Evolutionary conservation across 2,113 vertebrate species (phyloP).

Genomic region (Ceuthmochares aereus): DNA sequence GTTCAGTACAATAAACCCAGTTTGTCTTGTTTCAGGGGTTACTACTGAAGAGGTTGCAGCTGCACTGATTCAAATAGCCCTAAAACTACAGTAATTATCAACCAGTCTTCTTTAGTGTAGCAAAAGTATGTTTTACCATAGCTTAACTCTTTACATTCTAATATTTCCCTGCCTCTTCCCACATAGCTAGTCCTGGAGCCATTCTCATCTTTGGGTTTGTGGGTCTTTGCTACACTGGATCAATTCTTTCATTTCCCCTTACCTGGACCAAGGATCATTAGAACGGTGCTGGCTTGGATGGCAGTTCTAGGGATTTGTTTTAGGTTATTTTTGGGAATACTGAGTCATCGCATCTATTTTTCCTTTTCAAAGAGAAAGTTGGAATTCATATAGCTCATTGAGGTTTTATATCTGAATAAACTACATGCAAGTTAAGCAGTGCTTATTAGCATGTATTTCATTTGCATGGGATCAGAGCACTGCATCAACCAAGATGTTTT

Average conservation of each 20-base stretch:
- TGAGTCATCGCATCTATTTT: neutral
- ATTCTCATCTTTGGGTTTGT: neutral
- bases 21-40: slow-evolving; percentile 92
- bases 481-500: neutral
- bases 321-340: neutral
- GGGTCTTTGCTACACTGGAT: neutral
- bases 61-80: slow-evolving; percentile 91
- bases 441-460: neutral
- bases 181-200: slow-evolving; percentile 20
- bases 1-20: slow-evolving; percentile 92
- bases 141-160: slow-evolving; percentile 84
- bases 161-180: slow-evolving; percentile 25
- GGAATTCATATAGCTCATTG: neutral
- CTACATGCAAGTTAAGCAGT: neutral
- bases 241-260: neutral
- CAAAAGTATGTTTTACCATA: slow-evolving; percentile 87
- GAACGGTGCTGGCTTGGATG: accelerated
- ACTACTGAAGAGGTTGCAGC: slow-evolving; percentile 99
- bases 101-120: slow-evolving; percentile 89
- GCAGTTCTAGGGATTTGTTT: neutral
- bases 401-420: neutral
- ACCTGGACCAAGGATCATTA: neutral
- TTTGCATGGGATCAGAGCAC: neutral
- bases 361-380: neutral
- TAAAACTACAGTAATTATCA: slow-evolving; percentile 95